Conservation (phyloP, 2,113 vertebrate genomes). For the Suricata suricatta region DNA sequence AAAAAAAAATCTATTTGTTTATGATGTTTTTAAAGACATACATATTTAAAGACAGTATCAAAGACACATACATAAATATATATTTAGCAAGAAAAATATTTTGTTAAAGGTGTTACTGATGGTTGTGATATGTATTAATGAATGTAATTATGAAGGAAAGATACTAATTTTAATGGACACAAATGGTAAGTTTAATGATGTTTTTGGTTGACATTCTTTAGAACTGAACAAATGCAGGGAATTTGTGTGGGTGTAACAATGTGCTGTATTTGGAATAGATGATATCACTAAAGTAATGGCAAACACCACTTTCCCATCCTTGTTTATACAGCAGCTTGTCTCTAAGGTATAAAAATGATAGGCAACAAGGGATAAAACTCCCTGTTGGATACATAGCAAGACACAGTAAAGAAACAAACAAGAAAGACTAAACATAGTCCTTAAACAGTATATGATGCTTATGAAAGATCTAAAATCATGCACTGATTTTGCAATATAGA, state of each 20-base stretch:
- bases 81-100: not conserved
- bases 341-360: not conserved
- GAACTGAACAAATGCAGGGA: not conserved
- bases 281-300: not conserved
- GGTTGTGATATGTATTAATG: not conserved
- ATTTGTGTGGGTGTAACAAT: not conserved
- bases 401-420: not conserved
- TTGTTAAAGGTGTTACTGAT: not conserved
- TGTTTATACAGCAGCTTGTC: not conserved
- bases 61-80: not conserved
- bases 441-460: not conserved
- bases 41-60: not conserved
- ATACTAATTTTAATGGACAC: not conserved
- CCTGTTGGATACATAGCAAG: not conserved
- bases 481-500: not conserved
- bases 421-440: not conserved
- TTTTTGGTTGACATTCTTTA: not conserved
- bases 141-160: not conserved
- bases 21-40: not conserved
- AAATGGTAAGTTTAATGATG: not conserved
- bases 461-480: not conserved
- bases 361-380: not conserved
- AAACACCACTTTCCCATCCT: not conserved
- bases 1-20: not conserved
- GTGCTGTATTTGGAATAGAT: not conserved